Percentiles rank a stretch among this genome's conserved stretches.
These are phyloP conservation scores for Mesorhabditis spiculigera DNA, from an alignment of 2,888 invertebrate species.

Conservation along the genomic window DNA sequence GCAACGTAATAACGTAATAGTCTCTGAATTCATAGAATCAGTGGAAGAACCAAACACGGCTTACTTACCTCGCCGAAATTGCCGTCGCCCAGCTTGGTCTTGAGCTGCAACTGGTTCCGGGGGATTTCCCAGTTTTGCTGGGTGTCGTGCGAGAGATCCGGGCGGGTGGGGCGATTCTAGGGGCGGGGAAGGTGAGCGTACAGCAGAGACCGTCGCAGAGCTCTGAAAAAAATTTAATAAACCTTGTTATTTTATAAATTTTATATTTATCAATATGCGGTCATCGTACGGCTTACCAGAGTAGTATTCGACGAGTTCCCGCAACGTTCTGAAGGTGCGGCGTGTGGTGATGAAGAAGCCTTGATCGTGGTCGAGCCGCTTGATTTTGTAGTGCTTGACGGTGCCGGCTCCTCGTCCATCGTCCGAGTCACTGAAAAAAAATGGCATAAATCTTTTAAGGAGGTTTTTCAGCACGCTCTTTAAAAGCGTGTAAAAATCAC, in stretches of 20 bases:
- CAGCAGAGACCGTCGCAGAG: conserved; percentile 90
- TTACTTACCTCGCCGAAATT: conserved; percentile 28
- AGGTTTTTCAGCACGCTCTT: conserved; percentile 58
- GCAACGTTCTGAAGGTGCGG: conserved; percentile 84
- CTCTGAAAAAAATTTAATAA: conserved; percentile 68
- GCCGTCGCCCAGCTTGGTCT: conserved; percentile 74
- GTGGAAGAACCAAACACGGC: too few relatives aligned
- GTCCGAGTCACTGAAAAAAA: conserved; percentile 58
- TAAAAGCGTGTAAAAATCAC: conserved; percentile 11
- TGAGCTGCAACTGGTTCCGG: conserved; percentile 79
- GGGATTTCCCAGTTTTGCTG: conserved; percentile 96
- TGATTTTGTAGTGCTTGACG: conserved; percentile 97
- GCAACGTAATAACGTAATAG: too few relatives aligned
- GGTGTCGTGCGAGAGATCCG: conserved; percentile 89
- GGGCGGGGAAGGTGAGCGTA: conserved; percentile 84
- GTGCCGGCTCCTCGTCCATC: conserved; percentile 62
- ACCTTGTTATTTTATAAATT: conserved; percentile 3
- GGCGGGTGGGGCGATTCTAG: conserved; percentile 90
- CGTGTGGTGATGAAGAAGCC: conserved; percentile 83
- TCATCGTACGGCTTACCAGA: conserved; percentile 70
- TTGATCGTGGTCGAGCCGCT: conserved; percentile 77
- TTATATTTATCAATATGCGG: background rate
- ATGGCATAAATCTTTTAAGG: conserved; percentile 65
- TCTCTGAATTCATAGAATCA: too few relatives aligned
- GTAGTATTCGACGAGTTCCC: conserved; percentile 89